These are phyloP conservation scores for Poeciliopsis presidionis DNA, from an alignment of 2,797 vertebrate genomes.

Conservation along the genomic window DNA sequence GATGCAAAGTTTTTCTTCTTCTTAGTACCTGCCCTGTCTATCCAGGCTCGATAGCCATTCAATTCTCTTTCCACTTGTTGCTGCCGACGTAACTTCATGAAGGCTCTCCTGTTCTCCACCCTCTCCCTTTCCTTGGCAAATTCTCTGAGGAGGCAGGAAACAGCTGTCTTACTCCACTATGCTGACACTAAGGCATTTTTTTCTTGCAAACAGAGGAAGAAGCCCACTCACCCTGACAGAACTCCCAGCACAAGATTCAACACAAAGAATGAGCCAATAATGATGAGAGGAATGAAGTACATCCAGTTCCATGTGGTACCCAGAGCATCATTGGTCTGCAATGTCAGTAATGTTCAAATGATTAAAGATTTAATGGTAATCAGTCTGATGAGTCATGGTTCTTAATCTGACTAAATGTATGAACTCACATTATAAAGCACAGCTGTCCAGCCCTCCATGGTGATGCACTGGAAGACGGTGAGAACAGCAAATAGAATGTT, in stretches of 20 bases:
- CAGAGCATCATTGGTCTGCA: slow-evolving; percentile 98
- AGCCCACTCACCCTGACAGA: slow-evolving; percentile 91
- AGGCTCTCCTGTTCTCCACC: slow-evolving; percentile 97
- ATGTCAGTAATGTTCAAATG: slow-evolving; percentile 35
- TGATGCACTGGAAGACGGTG: slow-evolving; percentile 99
- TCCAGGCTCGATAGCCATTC: slow-evolving; percentile 98
- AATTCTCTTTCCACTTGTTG: slow-evolving; percentile 97
- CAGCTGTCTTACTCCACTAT: background rate
- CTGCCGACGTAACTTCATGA: slow-evolving; percentile 97
- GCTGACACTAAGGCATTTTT: background rate
- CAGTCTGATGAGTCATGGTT: background rate
- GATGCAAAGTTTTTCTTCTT: slow-evolving; percentile 32
- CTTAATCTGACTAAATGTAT: background rate
- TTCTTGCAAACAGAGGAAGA: background rate
- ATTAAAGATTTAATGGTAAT: background rate
- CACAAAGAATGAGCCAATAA: slow-evolving; percentile 99
- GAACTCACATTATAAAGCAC: slow-evolving; percentile 95
- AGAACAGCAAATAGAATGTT: slow-evolving; percentile 99
- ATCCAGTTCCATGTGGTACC: slow-evolving; percentile 98
- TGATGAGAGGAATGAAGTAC: slow-evolving; percentile 99
- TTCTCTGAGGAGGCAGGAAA: slow-evolving; percentile 81
- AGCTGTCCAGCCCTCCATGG: slow-evolving; percentile 99
- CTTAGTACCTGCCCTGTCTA: slow-evolving; percentile 94
- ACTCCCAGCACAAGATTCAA: slow-evolving; percentile 98
- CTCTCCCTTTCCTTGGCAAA: slow-evolving; percentile 98